A percentile compares a stretch with the other conserved stretches of the same genome.
These are phyloP conservation scores for Carassius auratus DNA, from an alignment of 2,113 vertebrate genomes.

Conservation along the genomic window DNA sequence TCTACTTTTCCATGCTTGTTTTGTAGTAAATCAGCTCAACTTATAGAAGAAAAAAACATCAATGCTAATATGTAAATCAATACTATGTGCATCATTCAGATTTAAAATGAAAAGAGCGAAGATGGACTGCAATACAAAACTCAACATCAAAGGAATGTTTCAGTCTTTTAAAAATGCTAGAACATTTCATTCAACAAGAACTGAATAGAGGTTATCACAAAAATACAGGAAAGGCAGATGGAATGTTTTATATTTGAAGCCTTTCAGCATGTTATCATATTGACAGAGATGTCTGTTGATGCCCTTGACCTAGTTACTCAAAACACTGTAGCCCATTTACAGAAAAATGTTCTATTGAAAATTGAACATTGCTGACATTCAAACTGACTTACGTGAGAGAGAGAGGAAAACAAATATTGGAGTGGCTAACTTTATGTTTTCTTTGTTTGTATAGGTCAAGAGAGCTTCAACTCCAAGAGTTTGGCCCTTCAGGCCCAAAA, in stretches of 20 bases:
- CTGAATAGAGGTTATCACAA: not conserved
- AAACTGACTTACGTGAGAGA: not conserved
- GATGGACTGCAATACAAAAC: no score
- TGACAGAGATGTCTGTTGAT: not conserved
- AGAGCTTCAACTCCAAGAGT: slow-evolving; percentile 92
- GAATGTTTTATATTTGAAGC: not conserved
- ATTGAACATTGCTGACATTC: no score
- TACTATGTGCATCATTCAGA: not conserved
- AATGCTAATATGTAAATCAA: no score
- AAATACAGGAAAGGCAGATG: not conserved
- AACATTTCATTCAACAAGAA: not conserved
- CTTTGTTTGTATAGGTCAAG: slow-evolving; percentile 76
- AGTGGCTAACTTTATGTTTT: not conserved
- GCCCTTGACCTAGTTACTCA: not conserved
- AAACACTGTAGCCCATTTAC: not conserved
- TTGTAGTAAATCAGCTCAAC: not conserved
- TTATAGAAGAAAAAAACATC: not conserved
- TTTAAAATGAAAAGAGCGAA: not conserved
- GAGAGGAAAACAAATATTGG: not conserved
- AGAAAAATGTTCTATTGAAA: not conserved
- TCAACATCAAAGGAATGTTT: not conserved
- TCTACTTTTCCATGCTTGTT: not conserved
- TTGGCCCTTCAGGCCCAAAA: slow-evolving; percentile 96
- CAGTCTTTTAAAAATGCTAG: not conserved
- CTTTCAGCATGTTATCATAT: not conserved